phyloP scores from a whole-genome alignment of 2,797 vertebrate species.

The Anableps anableps region DNA sequence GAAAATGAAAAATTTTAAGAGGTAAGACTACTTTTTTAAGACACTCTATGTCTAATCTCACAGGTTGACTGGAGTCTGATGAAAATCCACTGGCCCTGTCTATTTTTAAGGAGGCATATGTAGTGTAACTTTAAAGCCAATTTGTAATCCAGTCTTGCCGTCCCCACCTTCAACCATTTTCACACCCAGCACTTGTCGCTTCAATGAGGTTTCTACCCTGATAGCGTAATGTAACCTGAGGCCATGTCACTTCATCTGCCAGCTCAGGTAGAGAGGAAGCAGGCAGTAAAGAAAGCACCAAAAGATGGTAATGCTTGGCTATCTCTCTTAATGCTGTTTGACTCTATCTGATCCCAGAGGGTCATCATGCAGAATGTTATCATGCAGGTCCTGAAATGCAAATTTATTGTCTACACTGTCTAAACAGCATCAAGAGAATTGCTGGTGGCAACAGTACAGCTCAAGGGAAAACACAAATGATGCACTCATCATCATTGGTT shows the following conservation, averaged over 20 bases:
- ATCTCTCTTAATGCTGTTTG: neutral
- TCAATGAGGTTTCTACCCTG: slow-evolving; percentile 27
- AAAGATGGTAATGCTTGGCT: neutral
- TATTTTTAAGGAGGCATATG: slow-evolving; percentile 5
- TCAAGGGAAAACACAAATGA: neutral
- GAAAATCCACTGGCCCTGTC: too few species aligned
- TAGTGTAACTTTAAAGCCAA: neutral
- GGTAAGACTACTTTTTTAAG: neutral
- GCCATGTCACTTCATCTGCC: slow-evolving; percentile 9
- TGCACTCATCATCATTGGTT: neutral
- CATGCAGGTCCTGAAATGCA: slow-evolving; percentile 3
- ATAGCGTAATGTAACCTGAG: slow-evolving; percentile 22
- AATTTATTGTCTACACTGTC: neutral
- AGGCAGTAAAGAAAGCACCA: slow-evolving; percentile 10
- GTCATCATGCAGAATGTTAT: neutral
- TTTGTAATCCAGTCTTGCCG: neutral
- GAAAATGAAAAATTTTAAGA: neutral
- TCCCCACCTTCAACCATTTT: slow-evolving; percentile 10
- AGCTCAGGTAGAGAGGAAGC: slow-evolving; percentile 5
- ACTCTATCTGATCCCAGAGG: neutral
- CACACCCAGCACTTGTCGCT: slow-evolving; percentile 21
- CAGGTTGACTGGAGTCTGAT: neutral
- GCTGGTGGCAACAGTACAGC: neutral
- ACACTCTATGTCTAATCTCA: neutral
- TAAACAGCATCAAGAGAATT: slow-evolving; percentile 5